phyloP scores from a whole-genome alignment of 1,140 invertebrate species.

The Drosophila sturtevanti region DNA sequence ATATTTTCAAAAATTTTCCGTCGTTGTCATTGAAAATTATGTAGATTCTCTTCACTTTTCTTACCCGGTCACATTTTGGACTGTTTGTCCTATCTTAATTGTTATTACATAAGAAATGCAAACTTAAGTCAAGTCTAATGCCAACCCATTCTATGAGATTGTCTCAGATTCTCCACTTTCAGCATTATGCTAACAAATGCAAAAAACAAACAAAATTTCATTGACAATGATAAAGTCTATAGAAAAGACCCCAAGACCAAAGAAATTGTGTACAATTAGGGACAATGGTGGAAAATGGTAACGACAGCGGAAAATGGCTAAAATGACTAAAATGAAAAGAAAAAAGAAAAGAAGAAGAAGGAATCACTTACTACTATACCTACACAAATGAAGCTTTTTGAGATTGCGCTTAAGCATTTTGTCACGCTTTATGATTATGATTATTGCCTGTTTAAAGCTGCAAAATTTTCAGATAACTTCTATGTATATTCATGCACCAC shows the following conservation, averaged over 20 bases:
- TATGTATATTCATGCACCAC: not conserved
- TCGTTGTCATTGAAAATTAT: too few relatives aligned
- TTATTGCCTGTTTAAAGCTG: constrained; percentile 48
- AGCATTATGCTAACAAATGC: constrained; percentile 50
- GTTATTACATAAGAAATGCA: not conserved
- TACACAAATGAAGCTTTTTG: not conserved
- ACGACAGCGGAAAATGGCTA: not conserved
- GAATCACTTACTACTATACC: not conserved
- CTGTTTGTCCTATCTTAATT: not conserved
- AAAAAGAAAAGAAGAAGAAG: constrained; percentile 18
- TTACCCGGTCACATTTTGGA: not conserved
- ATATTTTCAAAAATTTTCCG: too few relatives aligned
- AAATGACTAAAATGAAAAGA: not conserved
- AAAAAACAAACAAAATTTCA: constrained; percentile 45
- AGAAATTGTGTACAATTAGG: constrained; percentile 34
- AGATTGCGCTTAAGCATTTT: constrained; percentile 50
- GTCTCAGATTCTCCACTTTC: not conserved
- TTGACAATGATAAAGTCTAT: constrained; percentile 16
- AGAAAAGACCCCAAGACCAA: not conserved
- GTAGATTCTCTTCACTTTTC: too few relatives aligned
- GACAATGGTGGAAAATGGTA: not conserved
- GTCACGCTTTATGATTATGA: constrained; percentile 55
- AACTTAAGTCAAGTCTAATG: not conserved
- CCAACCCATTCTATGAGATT: not conserved
- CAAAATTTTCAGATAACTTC: constrained; percentile 19